Evolutionary conservation across 2,797 vertebrate species (phyloP), one percentile per base, ranked within the genome.

Genomic region (Ceyx erithaca): DNA sequence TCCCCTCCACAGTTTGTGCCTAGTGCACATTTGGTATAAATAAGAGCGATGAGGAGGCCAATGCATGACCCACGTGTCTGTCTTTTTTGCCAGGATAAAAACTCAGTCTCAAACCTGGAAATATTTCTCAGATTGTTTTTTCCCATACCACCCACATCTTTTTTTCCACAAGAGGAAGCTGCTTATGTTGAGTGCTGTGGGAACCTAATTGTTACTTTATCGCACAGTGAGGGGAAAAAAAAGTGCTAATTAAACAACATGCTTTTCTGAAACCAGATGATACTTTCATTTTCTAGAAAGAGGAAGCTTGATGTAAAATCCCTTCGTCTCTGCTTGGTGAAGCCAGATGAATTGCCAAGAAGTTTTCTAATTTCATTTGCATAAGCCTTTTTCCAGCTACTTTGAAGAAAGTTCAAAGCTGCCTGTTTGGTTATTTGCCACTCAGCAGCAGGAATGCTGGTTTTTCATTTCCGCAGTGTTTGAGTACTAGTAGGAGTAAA

Each of bases 251-350:
- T 95, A 96, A 95, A 92, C 93, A 94, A 94, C 84, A 10, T 82
- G 93, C 62, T 86, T 94, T 92, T 92, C 85, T 70, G 52, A 92
- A 93, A 89, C 54, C 91, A 95, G 93, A 94, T 94, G 91, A 94
- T 93, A 92, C 93, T 96, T 95, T 96, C 94, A 95, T 94, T 96
- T 96, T 92, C 96, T 95, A 89, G 96, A 95, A 95, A 93, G 95
- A 94, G 91, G 96, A 96, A 96, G 90, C 80, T 85, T 95, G 85
- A 89, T 96, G 90, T 92, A 88, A 94, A 95, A 92, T 75, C 71
- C 61, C 64, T 95, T 77, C 15, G 15, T 89, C 80, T 81, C 80
- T 88, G 91, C 94, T 67, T 92, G 80, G 87, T 81, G 82, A 95
- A 96, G 93, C 93, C 87, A 89, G 67, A 89, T 95, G 82, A 94